These are phyloP conservation scores for Corythoichthys haematopterus DNA, from an alignment of 2,113 vertebrate genomes.

Conservation along the genomic window DNA sequence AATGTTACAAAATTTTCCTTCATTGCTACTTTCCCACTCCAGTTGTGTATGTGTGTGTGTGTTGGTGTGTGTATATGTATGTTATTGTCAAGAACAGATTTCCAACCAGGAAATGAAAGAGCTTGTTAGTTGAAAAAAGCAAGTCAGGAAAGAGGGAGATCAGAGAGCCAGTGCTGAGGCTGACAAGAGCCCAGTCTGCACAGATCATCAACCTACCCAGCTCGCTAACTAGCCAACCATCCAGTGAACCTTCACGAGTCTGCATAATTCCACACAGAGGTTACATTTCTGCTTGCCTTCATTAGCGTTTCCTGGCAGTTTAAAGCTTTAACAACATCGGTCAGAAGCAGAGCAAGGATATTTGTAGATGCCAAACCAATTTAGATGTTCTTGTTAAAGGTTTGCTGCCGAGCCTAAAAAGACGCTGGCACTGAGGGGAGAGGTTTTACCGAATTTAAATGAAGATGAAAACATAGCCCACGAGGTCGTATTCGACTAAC, in stretches of 20 bases:
- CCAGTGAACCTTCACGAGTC: constrained; percentile 31
- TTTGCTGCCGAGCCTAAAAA: constrained; percentile 46
- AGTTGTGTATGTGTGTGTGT: constrained; percentile 40
- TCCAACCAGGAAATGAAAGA: constrained; percentile 96
- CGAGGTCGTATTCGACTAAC: constrained; percentile 67
- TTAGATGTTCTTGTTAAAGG: constrained; percentile 52
- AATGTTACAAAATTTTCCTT: constrained; percentile 76
- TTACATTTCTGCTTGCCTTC: constrained; percentile 68
- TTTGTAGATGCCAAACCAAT: constrained; percentile 39
- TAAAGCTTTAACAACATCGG: constrained; percentile 67
- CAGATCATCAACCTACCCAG: constrained; percentile 47
- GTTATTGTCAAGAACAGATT: constrained; percentile 95
- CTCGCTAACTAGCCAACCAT: constrained; percentile 26
- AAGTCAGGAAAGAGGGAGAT: constrained; percentile 55
- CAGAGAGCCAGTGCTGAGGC: constrained; percentile 78
- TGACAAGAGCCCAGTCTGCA: constrained; percentile 75
- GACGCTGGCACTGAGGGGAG: constrained; percentile 48
- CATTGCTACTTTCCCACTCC: constrained; percentile 51
- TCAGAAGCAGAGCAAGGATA: constrained; percentile 63
- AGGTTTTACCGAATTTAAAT: constrained; percentile 62
- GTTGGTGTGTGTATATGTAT: no score
- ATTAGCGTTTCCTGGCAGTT: constrained; percentile 71
- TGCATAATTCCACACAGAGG: constrained; percentile 60
- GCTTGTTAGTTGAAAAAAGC: constrained; percentile 69
- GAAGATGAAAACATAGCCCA: constrained; percentile 54